These are phyloP conservation scores for Quiscalus mexicanus DNA, from an alignment of 2,113 vertebrate species.

Conservation along the genomic window DNA sequence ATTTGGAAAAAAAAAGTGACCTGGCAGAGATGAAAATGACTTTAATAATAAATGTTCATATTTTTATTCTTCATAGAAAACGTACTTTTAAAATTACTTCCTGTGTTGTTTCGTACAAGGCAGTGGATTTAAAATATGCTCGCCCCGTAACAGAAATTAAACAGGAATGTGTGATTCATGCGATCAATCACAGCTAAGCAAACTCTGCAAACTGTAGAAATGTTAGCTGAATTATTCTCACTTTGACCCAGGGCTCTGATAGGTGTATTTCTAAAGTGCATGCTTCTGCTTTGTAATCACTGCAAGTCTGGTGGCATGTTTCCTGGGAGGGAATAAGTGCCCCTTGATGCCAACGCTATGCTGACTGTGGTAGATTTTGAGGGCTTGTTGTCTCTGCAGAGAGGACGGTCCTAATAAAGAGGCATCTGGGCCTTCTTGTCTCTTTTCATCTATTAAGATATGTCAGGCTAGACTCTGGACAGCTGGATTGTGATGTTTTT, in stretches of 20 bases:
- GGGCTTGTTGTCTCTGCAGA: constrained; percentile 35
- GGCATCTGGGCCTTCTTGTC: constrained; percentile 39
- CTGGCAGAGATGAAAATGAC: neutral
- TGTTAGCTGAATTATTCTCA: constrained; percentile 20
- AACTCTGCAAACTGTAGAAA: neutral
- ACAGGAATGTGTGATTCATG: neutral
- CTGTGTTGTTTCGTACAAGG: neutral
- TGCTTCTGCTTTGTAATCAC: constrained; percentile 13
- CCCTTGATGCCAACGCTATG: neutral
- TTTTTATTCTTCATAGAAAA: neutral
- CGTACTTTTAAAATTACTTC: neutral
- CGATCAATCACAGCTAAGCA: constrained; percentile 5
- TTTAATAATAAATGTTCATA: neutral
- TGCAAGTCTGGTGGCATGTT: neutral
- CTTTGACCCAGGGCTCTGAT: neutral
- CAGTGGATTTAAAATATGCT: neutral
- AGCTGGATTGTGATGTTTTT: constrained; percentile 53
- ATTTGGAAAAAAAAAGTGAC: neutral
- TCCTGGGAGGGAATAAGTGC: neutral
- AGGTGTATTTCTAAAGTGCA: neutral
- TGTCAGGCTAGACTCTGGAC: constrained; percentile 47
- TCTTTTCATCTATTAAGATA: constrained; percentile 68
- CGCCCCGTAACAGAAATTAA: neutral
- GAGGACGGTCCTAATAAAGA: constrained; percentile 34
- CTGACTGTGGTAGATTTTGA: constrained; percentile 39